Evolutionary conservation across 1,140 invertebrate genomes (phyloP).

Genomic region (Tribolium castaneum): DNA sequence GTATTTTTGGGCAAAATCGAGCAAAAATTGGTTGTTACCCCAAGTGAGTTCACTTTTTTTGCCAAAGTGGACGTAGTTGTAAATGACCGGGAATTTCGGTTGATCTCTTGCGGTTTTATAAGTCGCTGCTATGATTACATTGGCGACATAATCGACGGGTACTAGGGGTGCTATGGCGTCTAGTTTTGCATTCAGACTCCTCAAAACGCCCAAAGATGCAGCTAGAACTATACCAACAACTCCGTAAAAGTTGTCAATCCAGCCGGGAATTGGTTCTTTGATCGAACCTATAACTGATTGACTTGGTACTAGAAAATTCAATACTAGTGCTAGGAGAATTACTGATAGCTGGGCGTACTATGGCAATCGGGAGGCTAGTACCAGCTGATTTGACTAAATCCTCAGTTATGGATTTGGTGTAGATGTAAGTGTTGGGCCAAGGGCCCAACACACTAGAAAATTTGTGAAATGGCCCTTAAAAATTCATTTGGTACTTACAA

Average conservation of each 20-base stretch:
- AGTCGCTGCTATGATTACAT: constrained; percentile 78
- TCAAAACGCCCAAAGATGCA: constrained; percentile 72
- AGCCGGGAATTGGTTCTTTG: constrained; percentile 76
- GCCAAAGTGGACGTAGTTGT: constrained; percentile 23
- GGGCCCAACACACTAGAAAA: constrained; percentile 63
- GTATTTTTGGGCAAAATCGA: not conserved
- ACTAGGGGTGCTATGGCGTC: constrained; percentile 76
- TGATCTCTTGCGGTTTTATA: constrained; percentile 65
- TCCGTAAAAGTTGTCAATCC: constrained; percentile 88
- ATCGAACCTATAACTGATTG: constrained; percentile 76
- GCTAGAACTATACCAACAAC: constrained; percentile 72
- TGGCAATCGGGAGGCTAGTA: constrained; percentile 68
- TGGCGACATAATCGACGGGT: constrained; percentile 82
- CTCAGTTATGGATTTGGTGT: constrained; percentile 72
- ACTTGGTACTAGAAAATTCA: not conserved
- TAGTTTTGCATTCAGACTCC: constrained; percentile 71
- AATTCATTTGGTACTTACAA: constrained; percentile 58
- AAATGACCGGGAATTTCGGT: not conserved
- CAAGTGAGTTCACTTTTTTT: not conserved
- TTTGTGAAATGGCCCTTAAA: not conserved
- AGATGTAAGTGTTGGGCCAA: constrained; percentile 73
- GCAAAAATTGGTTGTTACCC: not conserved
- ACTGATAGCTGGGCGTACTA: constrained; percentile 73
- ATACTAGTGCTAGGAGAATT: constrained; percentile 41
- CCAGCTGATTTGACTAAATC: constrained; percentile 67